Conservation (phyloP, 2,113 vertebrate genomes). For the Burhinus oedicnemus region DNA sequence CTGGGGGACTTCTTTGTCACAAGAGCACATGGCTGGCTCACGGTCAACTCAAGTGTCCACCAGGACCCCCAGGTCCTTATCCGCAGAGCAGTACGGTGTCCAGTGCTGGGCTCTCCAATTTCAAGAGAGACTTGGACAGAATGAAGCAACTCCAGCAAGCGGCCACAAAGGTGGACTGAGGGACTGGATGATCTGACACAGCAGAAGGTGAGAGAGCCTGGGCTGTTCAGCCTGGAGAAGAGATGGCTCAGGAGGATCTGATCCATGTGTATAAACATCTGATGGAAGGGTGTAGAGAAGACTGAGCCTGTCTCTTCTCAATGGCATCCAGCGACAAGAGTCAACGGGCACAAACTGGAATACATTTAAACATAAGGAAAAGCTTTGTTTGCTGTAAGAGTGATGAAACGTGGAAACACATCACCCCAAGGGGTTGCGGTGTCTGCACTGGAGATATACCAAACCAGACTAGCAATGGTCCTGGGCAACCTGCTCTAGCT, state of each 20-base stretch:
- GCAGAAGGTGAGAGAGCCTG: not conserved
- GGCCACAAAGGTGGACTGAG: not conserved
- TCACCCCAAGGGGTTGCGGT: not conserved
- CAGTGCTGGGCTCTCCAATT: not conserved
- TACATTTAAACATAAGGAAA: not conserved
- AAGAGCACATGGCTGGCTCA: not conserved
- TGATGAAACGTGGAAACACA: rapidly evolving
- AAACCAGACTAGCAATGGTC: not conserved
- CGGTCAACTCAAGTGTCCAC: rapidly evolving
- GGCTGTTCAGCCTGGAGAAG: not conserved
- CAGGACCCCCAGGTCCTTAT: not conserved
- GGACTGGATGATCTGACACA: not conserved
- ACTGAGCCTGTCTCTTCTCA: not conserved
- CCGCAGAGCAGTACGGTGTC: not conserved
- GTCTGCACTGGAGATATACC: not conserved
- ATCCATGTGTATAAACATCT: not conserved
- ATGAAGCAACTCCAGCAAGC: not conserved
- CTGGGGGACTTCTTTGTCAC: too few relatives aligned
- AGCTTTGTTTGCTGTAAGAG: not conserved
- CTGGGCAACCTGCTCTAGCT: not conserved
- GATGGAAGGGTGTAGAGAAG: not conserved
- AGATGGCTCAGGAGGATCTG: not conserved
- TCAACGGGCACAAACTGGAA: not conserved
- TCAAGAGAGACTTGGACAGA: not conserved
- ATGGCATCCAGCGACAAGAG: not conserved